Evolutionary conservation across 2,113 vertebrate species (phyloP).

Genomic region (Esox niger): DNA sequence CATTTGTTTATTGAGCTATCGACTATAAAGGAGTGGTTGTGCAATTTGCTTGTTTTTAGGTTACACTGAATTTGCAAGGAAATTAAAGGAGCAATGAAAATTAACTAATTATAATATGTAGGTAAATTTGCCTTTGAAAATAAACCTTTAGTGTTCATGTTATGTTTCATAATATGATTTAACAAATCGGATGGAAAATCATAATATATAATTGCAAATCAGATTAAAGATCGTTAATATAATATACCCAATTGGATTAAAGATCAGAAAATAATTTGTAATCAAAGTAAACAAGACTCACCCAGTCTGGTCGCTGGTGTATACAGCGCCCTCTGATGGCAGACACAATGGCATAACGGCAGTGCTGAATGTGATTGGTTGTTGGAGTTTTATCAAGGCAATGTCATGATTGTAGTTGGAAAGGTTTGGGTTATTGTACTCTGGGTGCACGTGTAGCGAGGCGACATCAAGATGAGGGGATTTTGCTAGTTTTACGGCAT

Average conservation of each 20-base stretch:
- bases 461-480: rapidly evolving
- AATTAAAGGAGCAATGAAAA: not conserved
- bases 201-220: too few species aligned
- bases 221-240: too few species aligned
- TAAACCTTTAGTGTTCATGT: too few species aligned
- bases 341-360: slow-evolving; percentile 67
- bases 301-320: slow-evolving; percentile 24
- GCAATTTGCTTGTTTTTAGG: too few species aligned
- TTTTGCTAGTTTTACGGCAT: not conserved
- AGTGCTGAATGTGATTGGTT: slow-evolving; percentile 44
- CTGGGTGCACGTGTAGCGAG: slow-evolving; percentile 54
- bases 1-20: not conserved
- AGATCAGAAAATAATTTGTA: too few species aligned
- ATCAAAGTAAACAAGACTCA: slow-evolving; percentile 27
- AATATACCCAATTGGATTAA: too few species aligned
- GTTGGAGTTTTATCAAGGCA: slow-evolving; percentile 55
- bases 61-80: not conserved
- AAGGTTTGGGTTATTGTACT: not conserved
- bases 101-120: not conserved
- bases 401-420: slow-evolving; percentile 58
- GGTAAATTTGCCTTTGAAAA: too few species aligned
- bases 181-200: too few species aligned
- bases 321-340: slow-evolving; percentile 30
- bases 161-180: too few species aligned
- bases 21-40: rapidly evolving